A percentile compares a stretch with the other conserved stretches of the same genome.
These are phyloP conservation scores for Sepioteuthis lessoniana DNA, from an alignment of 2,888 invertebrate species.

Conservation along the genomic window DNA sequence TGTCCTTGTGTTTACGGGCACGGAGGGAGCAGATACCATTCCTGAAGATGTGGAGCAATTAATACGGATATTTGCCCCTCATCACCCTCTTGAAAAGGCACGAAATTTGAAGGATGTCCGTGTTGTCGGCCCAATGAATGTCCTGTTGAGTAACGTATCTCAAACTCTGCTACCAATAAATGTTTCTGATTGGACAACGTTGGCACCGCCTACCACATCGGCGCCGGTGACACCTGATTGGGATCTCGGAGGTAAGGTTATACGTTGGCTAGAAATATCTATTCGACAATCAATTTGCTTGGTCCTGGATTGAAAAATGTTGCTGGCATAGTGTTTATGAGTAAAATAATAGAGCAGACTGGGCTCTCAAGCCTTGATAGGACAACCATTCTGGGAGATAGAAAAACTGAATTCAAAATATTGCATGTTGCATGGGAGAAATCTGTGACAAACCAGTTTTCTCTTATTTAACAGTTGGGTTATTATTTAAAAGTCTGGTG, in stretches of 20 bases:
- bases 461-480: no score
- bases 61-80: neutral
- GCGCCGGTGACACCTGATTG: neutral
- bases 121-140: neutral
- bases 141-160: neutral
- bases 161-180: neutral
- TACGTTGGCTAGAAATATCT: no score
- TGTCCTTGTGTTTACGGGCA: neutral
- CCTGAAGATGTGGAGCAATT: neutral
- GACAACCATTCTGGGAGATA: no score
- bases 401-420: no score
- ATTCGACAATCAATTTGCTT: no score
- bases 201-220: neutral
- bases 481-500: no score
- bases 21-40: neutral
- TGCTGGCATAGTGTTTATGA: no score
- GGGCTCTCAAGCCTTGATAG: no score
- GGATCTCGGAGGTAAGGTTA: neutral
- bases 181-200: conserved; percentile 33
- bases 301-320: no score
- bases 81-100: neutral
- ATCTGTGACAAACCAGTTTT: no score
- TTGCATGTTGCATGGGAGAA: no score
- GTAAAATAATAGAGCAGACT: no score
- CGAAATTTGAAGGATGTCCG: neutral